phyloP scores from a whole-genome alignment of 1,140 invertebrate species.

The Heliconius hermathena region DNA sequence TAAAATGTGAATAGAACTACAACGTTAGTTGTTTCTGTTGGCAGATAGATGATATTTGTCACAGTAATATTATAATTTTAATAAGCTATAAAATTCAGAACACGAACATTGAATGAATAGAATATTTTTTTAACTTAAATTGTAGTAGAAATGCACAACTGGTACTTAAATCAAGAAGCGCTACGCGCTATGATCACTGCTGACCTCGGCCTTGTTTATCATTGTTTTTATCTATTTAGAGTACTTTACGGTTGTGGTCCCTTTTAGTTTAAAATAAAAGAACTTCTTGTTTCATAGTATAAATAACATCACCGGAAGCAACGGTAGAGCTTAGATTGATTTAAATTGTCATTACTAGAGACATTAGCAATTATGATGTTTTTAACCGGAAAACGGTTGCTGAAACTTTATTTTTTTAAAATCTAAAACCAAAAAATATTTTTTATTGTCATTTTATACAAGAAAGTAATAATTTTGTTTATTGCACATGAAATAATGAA shows the following conservation, averaged over 20 bases:
- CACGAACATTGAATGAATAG: background rate
- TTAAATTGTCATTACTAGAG: background rate
- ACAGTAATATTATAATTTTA: background rate
- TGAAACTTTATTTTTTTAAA: background rate
- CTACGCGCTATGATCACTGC: slow-evolving; percentile 26
- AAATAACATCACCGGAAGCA: background rate
- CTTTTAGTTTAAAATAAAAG: slow-evolving; percentile 9
- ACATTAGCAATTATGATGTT: background rate
- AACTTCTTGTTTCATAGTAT: background rate
- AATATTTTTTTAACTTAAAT: slow-evolving; percentile 5
- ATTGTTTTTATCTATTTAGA: slow-evolving; percentile 33
- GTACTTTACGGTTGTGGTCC: slow-evolving; percentile 16
- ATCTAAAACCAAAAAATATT: background rate
- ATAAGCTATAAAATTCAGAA: background rate
- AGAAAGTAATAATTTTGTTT: background rate
- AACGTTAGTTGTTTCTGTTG: background rate
- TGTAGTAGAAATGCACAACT: background rate
- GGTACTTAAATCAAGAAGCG: slow-evolving; percentile 26
- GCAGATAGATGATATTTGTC: background rate
- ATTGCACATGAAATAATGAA: background rate
- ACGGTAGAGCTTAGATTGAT: background rate
- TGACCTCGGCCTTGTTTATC: slow-evolving; percentile 59
- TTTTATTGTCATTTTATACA: background rate
- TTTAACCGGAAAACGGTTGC: background rate
- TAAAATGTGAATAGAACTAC: background rate